Base-by-base conservation (phyloP, 2,888 invertebrate species). In the Anthrax anthrax region DNA sequence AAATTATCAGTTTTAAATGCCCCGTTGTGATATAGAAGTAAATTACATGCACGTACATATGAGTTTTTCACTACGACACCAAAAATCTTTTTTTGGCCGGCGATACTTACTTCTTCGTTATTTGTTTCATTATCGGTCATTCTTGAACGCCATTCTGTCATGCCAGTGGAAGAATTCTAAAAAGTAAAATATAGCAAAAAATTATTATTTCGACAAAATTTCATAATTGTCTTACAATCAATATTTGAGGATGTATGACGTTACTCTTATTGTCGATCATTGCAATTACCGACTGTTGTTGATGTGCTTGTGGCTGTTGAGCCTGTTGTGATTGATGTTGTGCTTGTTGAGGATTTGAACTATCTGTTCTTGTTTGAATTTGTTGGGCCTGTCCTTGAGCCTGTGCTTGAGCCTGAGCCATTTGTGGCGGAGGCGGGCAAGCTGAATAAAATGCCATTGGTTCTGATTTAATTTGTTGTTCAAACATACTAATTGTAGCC, bases 401-500 rank as follows among this genome's bases (percentile, higher is more conserved):
- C 27, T 71, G 45, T 12, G 12, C 29, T 4, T 9, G 12, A 12
- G 29, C 9, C 42, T 46, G 46, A 16, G 57, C 56, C n/a, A 59
- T 58, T 53, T 56, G 51, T 46, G 56, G 51, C 57, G 64, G 54
- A 56, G 67, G 47, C 54, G 55, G 56, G 61, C 65, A 54, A 50
- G 70, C 62, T 40, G 71, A 67, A 58, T 71, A 71, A 56, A 70
- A 78, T 70, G 77, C 77, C 77, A 79, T 77, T 55, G 79, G 79
- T 66, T 79, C 79, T 57, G 78, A 76, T 66, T 79, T 79, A 61
- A 79, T 78, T 65, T 79, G 78, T 64, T 78, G 78, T 65, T 79
- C 79, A 59, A 79, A 79, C 79, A 79, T 78, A 65, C 73, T 74
- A 62, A 75, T 75, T 56, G 75, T 75, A 70, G 75, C 74, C 68